Percentiles rank a stretch among this genome's conserved stretches.
Conservation (phyloP, 2,113 vertebrate species). For the Pan troglodytes region DNA sequence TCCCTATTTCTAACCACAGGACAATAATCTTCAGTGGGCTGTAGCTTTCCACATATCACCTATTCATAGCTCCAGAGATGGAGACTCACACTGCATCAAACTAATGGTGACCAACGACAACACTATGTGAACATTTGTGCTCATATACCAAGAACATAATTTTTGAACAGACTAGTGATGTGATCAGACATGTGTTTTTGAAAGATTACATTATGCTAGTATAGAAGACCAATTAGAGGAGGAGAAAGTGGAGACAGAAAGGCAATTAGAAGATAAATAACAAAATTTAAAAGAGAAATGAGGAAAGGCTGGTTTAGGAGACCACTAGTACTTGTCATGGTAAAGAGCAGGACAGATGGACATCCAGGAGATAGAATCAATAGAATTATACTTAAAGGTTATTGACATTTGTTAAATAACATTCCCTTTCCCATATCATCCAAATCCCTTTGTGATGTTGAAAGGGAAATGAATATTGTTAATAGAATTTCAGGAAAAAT, state of each 20-base stretch:
- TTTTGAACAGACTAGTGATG: background rate
- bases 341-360: background rate
- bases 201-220: background rate
- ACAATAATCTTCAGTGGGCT: background rate
- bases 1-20: background rate
- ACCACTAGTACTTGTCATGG: background rate
- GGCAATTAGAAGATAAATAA: background rate
- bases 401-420: background rate
- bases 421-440: background rate
- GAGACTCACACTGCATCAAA: background rate
- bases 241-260: background rate
- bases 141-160: background rate
- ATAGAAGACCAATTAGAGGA: background rate
- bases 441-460: background rate
- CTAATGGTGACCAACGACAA: background rate
- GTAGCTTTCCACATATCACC: background rate
- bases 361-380: background rate
- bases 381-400: background rate
- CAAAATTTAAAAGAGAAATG: background rate
- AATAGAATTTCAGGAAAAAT: background rate
- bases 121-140: background rate
- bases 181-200: background rate
- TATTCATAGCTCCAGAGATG: background rate
- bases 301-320: background rate
- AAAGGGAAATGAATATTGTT: background rate